Evolutionary conservation across 2,888 invertebrate genomes (phyloP), one percentile per base, ranked within the genome.

Genomic region (Cheilosia impressa): DNA sequence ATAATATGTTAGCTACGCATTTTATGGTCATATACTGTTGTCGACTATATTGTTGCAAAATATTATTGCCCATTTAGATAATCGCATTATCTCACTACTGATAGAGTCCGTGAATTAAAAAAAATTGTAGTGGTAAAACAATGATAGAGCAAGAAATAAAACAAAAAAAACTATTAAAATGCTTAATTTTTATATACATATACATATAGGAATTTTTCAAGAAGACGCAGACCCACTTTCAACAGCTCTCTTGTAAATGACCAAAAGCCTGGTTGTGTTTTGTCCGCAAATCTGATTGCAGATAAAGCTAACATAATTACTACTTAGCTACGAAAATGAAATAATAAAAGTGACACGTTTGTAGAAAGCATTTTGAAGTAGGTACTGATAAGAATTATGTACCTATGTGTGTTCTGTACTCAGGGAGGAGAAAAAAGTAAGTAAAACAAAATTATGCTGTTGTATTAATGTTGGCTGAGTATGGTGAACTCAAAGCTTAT

Each of bases 301-400:
- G 77, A 77, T 77, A 77, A 69, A 57, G n/a, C 41, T 63, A 77
- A 69, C 77, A 69, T 77, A 69, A 77, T 69, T 69, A 69, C 77
- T 60, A 47, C 47, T 60, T 69, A 78, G 69, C 62, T 55, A 78
- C 47, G 27, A 71, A 19, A 47, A 77, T 55, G 45, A 77, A 69
- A 62, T 60, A 57, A 76, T 60, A 68, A 76, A 76, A 76, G 17
- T 55, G 60, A 68, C 68, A 77, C 60, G 68, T 77, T 77, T 60
- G 68, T 62, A 60, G 31, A 60, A 60, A 52, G 45, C 58, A 62
- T 60, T 43, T 60, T 62, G 34, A 62, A 77, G 45, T 27, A 52
- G 24, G 13, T 24, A 41, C 78, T 78, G 78, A 78, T 78, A 71
- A 78, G 76, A 66, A 50, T n/a, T 27, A 34, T 60, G 65, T 52